Conservation (phyloP, 2,797 vertebrate genomes). For the Enteromius treurensis region DNA sequence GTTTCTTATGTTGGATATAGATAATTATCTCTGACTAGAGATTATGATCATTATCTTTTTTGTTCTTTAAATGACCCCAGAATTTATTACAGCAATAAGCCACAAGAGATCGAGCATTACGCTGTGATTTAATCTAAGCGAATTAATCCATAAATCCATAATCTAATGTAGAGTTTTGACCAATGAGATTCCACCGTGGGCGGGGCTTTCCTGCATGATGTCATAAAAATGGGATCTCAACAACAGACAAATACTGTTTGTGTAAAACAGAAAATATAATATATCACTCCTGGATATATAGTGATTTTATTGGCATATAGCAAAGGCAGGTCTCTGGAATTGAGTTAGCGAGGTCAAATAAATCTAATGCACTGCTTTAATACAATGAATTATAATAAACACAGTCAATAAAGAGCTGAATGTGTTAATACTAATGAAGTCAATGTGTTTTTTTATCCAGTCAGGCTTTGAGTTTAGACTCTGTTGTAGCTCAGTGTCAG, state of each 20-base stretch:
- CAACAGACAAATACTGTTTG: background rate
- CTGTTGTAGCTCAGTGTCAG: no score
- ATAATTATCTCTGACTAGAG: slow-evolving; percentile 15
- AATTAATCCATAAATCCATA: no score
- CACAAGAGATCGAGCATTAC: background rate
- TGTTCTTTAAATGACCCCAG: background rate
- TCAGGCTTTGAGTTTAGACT: background rate
- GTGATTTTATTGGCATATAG: background rate
- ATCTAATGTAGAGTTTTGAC: slow-evolving; percentile 1
- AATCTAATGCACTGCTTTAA: background rate
- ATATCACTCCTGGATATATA: background rate
- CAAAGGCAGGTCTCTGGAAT: background rate
- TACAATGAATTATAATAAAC: background rate
- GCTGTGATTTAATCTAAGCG: background rate
- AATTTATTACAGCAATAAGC: background rate
- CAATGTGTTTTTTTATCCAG: background rate
- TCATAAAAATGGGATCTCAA: background rate
- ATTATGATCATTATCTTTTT: background rate
- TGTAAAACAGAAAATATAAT: background rate
- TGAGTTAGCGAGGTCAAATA: background rate
- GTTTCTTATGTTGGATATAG: background rate
- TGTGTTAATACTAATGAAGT: background rate
- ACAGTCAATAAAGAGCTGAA: background rate
- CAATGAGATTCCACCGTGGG: background rate
- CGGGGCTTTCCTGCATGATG: background rate